A percentile compares a stretch with the other conserved stretches of the same genome.
phyloP scores from a whole-genome alignment of 2,888 invertebrate species.

The Drosophila crucigera region DNA sequence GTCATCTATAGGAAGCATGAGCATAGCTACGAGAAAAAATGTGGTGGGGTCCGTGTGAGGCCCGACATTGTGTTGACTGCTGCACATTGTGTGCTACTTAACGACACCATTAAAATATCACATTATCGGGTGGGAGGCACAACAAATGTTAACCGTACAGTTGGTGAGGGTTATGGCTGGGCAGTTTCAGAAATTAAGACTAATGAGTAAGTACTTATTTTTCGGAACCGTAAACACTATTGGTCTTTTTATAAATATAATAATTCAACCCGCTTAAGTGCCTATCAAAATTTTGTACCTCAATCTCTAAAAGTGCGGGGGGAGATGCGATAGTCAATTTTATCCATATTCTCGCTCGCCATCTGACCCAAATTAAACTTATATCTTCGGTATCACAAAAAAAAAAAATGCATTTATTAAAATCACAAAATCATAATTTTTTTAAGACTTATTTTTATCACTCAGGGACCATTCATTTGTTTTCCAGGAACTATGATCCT shows the following conservation, averaged over 20 bases:
- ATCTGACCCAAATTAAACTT: background rate
- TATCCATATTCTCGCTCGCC: background rate
- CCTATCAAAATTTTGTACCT: background rate
- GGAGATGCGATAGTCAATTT: background rate
- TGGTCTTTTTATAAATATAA: background rate
- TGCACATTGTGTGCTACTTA: slow-evolving; percentile 40
- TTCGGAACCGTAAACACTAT: background rate
- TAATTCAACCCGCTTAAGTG: background rate
- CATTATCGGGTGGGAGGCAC: background rate
- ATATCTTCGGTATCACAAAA: background rate
- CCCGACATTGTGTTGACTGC: slow-evolving; percentile 38
- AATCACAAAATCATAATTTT: background rate
- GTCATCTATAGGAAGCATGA: background rate
- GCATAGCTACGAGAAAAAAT: background rate
- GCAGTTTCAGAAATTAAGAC: background rate
- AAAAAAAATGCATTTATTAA: too few species aligned
- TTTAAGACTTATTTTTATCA: background rate
- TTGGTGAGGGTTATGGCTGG: background rate
- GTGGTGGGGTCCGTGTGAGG: slow-evolving; percentile 27
- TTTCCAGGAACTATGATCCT: background rate
- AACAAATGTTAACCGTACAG: too few species aligned
- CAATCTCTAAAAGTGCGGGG: background rate
- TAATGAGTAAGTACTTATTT: background rate
- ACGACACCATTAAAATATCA: rapidly evolving
- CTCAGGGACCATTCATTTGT: background rate